A percentile compares a stretch with the other conserved stretches of the same genome.
Conservation (phyloP, 1,140 invertebrate species). For the Liolophura sinensis region DNA sequence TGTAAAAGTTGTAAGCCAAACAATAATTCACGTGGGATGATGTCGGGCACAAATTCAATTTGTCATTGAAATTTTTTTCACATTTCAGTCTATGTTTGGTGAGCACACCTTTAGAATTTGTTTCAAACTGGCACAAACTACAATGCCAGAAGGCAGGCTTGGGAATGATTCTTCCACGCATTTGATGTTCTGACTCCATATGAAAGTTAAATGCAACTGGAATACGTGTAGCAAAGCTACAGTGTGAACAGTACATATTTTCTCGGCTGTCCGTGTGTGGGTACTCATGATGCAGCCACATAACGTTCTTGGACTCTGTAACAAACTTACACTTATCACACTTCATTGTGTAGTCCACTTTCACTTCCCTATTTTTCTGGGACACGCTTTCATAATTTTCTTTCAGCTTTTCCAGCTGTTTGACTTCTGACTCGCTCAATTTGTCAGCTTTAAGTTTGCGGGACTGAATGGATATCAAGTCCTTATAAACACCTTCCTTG, state of each 20-base stretch:
- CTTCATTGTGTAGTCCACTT: slow-evolving; percentile 73
- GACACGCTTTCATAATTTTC: slow-evolving; percentile 65
- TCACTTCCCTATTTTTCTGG: slow-evolving; percentile 76
- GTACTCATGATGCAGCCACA: slow-evolving; percentile 88
- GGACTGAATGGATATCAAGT: slow-evolving; percentile 85
- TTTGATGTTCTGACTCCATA: slow-evolving; percentile 86
- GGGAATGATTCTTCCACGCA: slow-evolving; percentile 78
- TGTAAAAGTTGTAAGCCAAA: slow-evolving; percentile 45
- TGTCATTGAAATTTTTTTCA: slow-evolving; percentile 86
- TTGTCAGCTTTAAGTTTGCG: slow-evolving; percentile 69
- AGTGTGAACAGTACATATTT: slow-evolving; percentile 76
- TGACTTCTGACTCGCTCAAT: slow-evolving; percentile 74
- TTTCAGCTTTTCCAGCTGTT: slow-evolving; percentile 82
- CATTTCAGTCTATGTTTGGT: slow-evolving; percentile 87
- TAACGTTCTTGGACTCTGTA: slow-evolving; percentile 83
- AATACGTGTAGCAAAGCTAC: slow-evolving; percentile 76
- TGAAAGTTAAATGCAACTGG: slow-evolving; percentile 88
- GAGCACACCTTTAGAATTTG: slow-evolving; percentile 91
- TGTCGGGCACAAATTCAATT: slow-evolving; percentile 77
- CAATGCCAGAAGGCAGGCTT: slow-evolving; percentile 89
- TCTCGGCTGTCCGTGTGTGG: slow-evolving; percentile 88
- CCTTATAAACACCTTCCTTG: slow-evolving; percentile 89
- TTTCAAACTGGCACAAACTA: slow-evolving; percentile 91
- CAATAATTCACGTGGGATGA: slow-evolving; percentile 44
- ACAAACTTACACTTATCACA: slow-evolving; percentile 92